Percentiles rank a stretch among this genome's conserved stretches.
Evolutionary conservation across 2,113 vertebrate species (phyloP).

Genomic region (Plectropomus leopardus): DNA sequence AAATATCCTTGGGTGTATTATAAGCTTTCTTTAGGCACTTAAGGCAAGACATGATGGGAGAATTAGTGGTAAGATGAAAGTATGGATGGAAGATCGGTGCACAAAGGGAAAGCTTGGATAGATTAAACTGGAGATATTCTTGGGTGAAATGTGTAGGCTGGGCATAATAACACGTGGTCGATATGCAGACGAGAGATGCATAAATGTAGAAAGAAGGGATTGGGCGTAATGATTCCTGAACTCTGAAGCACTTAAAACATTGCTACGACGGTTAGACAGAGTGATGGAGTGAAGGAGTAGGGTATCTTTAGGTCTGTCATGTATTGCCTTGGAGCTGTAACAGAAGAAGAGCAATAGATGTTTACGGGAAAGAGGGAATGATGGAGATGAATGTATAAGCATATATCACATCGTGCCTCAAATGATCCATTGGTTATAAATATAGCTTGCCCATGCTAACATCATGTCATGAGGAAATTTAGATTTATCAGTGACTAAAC

Average conservation of each 20-base stretch:
- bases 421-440: neutral
- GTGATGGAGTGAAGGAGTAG: slow-evolving; percentile 9
- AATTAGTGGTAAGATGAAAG: slow-evolving; percentile 34
- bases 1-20: slow-evolving; percentile 58
- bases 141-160: neutral
- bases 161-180: slow-evolving; percentile 23
- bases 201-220: slow-evolving; percentile 3
- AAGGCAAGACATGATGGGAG: slow-evolving; percentile 33
- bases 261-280: neutral
- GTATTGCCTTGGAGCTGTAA: neutral
- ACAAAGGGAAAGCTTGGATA: neutral
- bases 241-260: slow-evolving; percentile 30
- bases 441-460: neutral
- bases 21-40: slow-evolving; percentile 56
- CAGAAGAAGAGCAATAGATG: neutral
- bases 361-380: neutral
- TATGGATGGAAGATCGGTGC: slow-evolving; percentile 17
- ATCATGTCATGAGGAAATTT: no score
- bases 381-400: slow-evolving; percentile 2
- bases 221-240: slow-evolving; percentile 18
- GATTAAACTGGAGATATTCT: slow-evolving; percentile 43
- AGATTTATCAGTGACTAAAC: no score
- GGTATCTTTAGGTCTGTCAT: neutral
- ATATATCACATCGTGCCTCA: slow-evolving; percentile 2
- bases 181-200: slow-evolving; percentile 1